Evolutionary conservation across 2,113 vertebrate species (phyloP), one percentile per base, ranked within the genome.

Genomic region (Cottus gobio): DNA sequence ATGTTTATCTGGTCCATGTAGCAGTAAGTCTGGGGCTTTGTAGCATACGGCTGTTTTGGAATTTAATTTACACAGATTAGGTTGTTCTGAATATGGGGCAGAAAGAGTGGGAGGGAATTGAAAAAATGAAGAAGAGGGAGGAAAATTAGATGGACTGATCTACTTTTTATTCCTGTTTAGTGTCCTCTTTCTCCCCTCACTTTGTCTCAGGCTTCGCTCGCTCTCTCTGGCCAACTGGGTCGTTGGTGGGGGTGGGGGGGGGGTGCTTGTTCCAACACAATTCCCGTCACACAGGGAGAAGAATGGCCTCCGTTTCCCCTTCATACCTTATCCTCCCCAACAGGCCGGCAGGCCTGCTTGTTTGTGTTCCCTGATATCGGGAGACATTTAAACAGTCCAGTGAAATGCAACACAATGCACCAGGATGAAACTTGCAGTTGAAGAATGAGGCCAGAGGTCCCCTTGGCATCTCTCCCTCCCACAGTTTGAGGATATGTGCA

Each of bases 221-320:
- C 74, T 78, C 57, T 70, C 62, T 72, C 67, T 78, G 48, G 37
- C 60, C 52, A 60, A 87, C 80, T 87, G 77, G 89, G 84, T 85
- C 88, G 91, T 91, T 92, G 91, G 88, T 84, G 52, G 46, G 30
- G 58, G 74, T 36, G 60, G 71, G 87, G 90, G 91, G 91, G 91
- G 91, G 92, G 90, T 92, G 91, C 90, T 93, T 90, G 90, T 93
- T 93, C 90, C 87, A 78, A 89, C 86, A 90, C 87, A 90, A 91
- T 93, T 91, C 90, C 89, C 50, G 84, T 92, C 89, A 87, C 82
- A 80, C 78, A 2, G 26, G 71, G 75, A 92, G 86, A 91, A 93
- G 90, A 92, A 94, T 92, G 79, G 89, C 85, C 77, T 83, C 82
- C 60, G 74, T 73, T 91, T 90, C 91, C 91, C 76, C 86, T 81